Percentiles rank a stretch among this genome's conserved stretches.
phyloP scores from a whole-genome alignment of 2,888 invertebrate species.

The Creontiades dilutus region DNA sequence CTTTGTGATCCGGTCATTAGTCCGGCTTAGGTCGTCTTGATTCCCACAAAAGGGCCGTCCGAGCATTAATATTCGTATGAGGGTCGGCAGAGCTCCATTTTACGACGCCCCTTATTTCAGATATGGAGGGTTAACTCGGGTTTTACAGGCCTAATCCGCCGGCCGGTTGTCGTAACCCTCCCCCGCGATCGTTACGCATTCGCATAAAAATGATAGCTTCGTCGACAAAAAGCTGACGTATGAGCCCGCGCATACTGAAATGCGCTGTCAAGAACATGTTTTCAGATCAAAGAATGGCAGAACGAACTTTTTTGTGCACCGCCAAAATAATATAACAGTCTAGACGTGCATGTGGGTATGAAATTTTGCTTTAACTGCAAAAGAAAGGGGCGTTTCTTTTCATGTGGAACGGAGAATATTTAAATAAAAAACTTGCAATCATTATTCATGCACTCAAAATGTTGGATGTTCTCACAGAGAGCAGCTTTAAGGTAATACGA shows the following conservation, averaged over 20 bases:
- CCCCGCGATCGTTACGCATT: neutral
- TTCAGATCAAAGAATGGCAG: neutral
- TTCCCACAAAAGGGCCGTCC: neutral
- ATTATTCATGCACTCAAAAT: too few relatives aligned
- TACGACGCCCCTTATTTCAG: slow-evolving; percentile 4
- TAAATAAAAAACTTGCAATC: too few relatives aligned
- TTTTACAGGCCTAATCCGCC: slow-evolving; percentile 4
- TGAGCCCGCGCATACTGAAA: neutral
- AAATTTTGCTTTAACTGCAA: too few relatives aligned
- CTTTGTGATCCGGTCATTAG: neutral
- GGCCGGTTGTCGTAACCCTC: neutral
- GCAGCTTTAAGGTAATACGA: too few relatives aligned
- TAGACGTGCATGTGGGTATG: too few relatives aligned
- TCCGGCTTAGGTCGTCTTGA: neutral
- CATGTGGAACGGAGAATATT: too few relatives aligned
- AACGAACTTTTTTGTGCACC: too few relatives aligned
- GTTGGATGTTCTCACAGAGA: too few relatives aligned
- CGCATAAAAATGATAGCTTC: neutral
- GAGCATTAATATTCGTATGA: slow-evolving; percentile 12
- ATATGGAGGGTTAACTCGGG: neutral
- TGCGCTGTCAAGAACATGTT: neutral
- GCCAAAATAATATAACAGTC: too few relatives aligned
- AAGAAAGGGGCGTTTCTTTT: too few relatives aligned
- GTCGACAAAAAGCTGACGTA: neutral
- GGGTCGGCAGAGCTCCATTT: neutral